Conservation (phyloP, 2,113 vertebrate species). For the Psilopsiagon aurifrons region DNA sequence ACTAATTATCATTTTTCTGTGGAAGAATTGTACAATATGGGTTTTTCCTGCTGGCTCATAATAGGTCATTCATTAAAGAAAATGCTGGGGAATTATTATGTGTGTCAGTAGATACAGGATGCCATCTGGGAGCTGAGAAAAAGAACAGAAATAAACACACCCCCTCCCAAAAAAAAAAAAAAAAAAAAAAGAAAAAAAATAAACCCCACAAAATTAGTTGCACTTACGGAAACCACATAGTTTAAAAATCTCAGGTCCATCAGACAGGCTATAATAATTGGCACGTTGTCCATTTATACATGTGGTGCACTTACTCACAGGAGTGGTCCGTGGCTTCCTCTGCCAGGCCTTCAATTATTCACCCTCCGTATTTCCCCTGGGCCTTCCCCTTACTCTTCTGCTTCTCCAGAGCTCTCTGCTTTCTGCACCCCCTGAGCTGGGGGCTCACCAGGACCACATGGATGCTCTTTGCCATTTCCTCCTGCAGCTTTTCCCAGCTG, state of each 20-base stretch:
- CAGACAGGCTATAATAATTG: neutral
- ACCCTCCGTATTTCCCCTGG: neutral
- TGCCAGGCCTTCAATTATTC: rapidly evolving
- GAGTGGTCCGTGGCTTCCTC: neutral
- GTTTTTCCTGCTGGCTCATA: conserved; percentile 10
- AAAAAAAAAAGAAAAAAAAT: neutral
- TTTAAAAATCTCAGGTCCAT: neutral
- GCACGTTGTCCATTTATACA: neutral
- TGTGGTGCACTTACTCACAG: neutral
- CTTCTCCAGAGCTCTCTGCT: neutral
- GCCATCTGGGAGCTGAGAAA: conserved; percentile 62
- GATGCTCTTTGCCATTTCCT: conserved; percentile 11
- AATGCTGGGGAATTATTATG: conserved; percentile 57
- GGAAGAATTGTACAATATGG: conserved; percentile 28
- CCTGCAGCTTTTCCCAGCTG: neutral
- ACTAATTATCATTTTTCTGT: conserved; percentile 44
- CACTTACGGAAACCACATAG: conserved; percentile 2
- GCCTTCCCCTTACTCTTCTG: neutral
- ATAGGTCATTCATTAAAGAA: conserved; percentile 61
- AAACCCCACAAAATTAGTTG: neutral
- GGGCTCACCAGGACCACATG: rapidly evolving
- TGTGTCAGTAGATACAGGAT: conserved; percentile 49
- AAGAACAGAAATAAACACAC: conserved; percentile 18
- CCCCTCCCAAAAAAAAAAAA: neutral
- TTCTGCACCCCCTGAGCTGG: rapidly evolving